Percentiles rank a stretch among this genome's conserved stretches.
Conservation (phyloP, 2,797 vertebrate genomes). For the Enteromius anoplus region DNA sequence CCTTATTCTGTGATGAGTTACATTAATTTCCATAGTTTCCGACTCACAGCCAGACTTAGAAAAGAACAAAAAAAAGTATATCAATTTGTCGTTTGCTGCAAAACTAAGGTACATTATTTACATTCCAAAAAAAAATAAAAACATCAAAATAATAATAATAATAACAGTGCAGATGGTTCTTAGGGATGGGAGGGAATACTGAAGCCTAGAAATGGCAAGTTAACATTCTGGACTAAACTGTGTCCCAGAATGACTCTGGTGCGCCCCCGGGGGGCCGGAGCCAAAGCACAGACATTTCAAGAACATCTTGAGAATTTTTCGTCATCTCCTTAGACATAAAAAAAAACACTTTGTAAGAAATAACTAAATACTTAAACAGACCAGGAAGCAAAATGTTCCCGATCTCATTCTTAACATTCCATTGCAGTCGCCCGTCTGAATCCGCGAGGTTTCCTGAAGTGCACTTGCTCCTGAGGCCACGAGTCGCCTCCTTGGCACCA, state of each 20-base stretch:
- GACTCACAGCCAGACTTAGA: conserved; percentile 68
- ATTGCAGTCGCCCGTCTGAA: conserved; percentile 52
- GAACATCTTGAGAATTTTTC: conserved; percentile 22
- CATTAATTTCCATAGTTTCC: conserved; percentile 67
- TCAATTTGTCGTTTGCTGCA: conserved; percentile 63
- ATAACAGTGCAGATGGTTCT: conserved; percentile 60
- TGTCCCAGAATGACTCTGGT: conserved; percentile 51
- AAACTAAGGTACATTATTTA: conserved; percentile 76
- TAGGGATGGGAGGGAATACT: conserved; percentile 55
- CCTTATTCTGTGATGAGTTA: conserved; percentile 67
- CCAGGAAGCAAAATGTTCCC: conserved; percentile 52
- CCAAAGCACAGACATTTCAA: conserved; percentile 44
- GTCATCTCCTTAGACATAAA: conserved; percentile 35
- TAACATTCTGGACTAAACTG: conserved; percentile 22
- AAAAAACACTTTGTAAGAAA: conserved; percentile 55
- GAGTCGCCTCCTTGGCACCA: neutral
- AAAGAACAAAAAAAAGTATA: conserved; percentile 71
- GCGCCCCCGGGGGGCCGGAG: conserved; percentile 25
- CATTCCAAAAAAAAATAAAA: conserved; percentile 61
- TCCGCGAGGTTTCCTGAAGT: conserved; percentile 2
- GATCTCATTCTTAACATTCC: conserved; percentile 52
- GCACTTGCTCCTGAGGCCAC: neutral
- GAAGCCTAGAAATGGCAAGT: conserved; percentile 44
- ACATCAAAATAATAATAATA: conserved; percentile 30
- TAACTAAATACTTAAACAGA: conserved; percentile 50